Evolutionary conservation across 1,140 invertebrate species (phyloP).

Genomic region (Nymphalis io): DNA sequence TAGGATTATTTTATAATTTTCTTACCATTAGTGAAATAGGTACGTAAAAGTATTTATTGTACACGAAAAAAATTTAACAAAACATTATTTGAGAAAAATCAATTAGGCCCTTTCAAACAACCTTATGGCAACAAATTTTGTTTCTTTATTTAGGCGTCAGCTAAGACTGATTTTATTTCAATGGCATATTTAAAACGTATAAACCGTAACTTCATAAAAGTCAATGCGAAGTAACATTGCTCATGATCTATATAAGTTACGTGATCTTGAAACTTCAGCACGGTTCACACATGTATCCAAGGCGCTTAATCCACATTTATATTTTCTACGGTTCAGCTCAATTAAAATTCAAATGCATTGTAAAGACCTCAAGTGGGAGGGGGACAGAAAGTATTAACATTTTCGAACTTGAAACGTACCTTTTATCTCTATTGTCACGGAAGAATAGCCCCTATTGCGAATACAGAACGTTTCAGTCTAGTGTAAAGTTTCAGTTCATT

Average conservation of each 20-base stretch:
- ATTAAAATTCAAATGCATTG: slow-evolving; percentile 63
- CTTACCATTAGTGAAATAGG: too few species aligned
- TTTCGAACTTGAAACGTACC: slow-evolving; percentile 54
- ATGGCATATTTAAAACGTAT: too few species aligned
- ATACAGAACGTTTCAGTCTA: slow-evolving; percentile 22
- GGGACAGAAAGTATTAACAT: slow-evolving; percentile 51
- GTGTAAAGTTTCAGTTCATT: slow-evolving; percentile 57
- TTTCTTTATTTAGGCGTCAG: too few species aligned
- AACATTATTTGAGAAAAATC: too few species aligned
- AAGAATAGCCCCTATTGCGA: slow-evolving; percentile 41
- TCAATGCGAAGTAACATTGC: too few species aligned
- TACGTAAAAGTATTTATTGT: too few species aligned
- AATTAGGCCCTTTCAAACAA: too few species aligned
- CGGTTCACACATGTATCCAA: slow-evolving; percentile 5
- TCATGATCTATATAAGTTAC: not conserved
- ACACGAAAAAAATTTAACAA: too few species aligned
- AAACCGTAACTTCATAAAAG: too few species aligned
- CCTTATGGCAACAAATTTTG: too few species aligned
- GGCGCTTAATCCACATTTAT: slow-evolving; percentile 1
- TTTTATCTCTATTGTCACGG: slow-evolving; percentile 35
- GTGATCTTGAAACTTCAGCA: slow-evolving; percentile 5
- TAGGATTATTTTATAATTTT: too few species aligned
- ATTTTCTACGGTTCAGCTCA: slow-evolving; percentile 39
- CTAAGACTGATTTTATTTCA: too few species aligned
- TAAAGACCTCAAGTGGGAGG: slow-evolving; percentile 45